Evolutionary conservation across 2,113 vertebrate species (phyloP).

Genomic region (Lagopus leucura): DNA sequence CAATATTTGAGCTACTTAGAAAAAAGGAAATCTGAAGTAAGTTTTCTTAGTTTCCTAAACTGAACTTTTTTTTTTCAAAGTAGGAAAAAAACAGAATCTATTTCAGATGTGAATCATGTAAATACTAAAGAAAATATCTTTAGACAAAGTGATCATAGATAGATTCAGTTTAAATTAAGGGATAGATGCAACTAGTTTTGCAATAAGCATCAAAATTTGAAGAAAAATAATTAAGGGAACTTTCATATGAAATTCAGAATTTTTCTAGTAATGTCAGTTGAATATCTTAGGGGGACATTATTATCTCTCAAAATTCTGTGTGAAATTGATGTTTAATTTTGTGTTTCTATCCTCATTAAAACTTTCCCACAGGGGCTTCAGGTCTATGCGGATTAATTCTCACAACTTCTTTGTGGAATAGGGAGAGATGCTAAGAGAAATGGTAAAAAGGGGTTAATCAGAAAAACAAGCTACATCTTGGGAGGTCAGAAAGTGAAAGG

Average conservation of each 20-base stretch:
- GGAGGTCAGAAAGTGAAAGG: background rate
- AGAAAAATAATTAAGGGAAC: accelerated
- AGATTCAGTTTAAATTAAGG: background rate
- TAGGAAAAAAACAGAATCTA: background rate
- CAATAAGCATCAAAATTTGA: background rate
- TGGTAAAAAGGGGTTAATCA: background rate
- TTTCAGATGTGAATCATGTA: background rate
- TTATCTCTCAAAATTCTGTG: background rate
- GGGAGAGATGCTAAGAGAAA: background rate
- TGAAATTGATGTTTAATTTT: background rate
- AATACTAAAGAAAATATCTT: background rate
- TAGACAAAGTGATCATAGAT: background rate
- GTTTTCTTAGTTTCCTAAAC: background rate
- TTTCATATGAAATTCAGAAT: background rate
- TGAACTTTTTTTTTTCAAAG: too few species aligned
- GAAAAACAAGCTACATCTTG: background rate
- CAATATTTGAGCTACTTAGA: background rate
- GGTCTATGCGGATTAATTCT: background rate
- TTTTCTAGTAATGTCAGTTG: background rate
- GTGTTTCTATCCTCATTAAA: background rate
- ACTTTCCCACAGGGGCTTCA: background rate
- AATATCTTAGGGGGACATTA: background rate
- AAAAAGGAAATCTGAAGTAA: background rate
- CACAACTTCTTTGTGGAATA: background rate
- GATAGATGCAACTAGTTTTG: background rate